Base-by-base conservation (phyloP, 2,797 vertebrate species). In the Semotilus atromaculatus region DNA sequence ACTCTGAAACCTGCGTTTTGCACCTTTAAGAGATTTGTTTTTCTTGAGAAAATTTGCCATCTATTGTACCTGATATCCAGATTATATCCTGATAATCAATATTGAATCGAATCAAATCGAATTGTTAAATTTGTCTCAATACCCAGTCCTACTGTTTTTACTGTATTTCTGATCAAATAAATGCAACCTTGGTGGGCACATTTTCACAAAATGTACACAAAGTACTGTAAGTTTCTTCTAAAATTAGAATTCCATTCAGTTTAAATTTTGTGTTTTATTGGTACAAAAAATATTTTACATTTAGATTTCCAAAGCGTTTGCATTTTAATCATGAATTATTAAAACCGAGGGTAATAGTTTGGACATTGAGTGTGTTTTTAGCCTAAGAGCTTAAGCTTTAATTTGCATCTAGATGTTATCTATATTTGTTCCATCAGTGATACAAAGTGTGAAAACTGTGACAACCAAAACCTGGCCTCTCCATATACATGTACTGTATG, bases 341-440 rank as follows among this genome's bases (percentile, higher is more conserved):
- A 60, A 38, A 60, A 16, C 7, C 1, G 8, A 14, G 10, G 13
- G 31, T 76, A 40, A 60, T 76, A 60, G 7, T 60, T 58, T 60
- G 53, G 53, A 40, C 23, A 60, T 1, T 1, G 36, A 60, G 34
- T 40, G 74, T 38, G 34, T 53, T 76, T 55, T 58, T 58, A 58
- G 21, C 21, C 73, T 76, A 36, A 58, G 72, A 75, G 48, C 48
- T 77, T 60, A 26, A 60, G 74, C 23, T n/a, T 76, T 38, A 13
- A 76, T 76, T 76, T 76, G 34, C 34, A 76, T 58, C 34, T 76
- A 74, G 51, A 76, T 58, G 51, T 5, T n/a, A 58, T 58, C 74
- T 38, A 76, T 53, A 76, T 55, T 75, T 76, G 23, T 58, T 58
- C 74, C 23, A 36, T 58, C 48, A 34, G 48, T 53, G 19, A 74